Base-by-base conservation (phyloP, 2,797 vertebrate genomes). In the Eleutherodactylus coqui region DNA sequence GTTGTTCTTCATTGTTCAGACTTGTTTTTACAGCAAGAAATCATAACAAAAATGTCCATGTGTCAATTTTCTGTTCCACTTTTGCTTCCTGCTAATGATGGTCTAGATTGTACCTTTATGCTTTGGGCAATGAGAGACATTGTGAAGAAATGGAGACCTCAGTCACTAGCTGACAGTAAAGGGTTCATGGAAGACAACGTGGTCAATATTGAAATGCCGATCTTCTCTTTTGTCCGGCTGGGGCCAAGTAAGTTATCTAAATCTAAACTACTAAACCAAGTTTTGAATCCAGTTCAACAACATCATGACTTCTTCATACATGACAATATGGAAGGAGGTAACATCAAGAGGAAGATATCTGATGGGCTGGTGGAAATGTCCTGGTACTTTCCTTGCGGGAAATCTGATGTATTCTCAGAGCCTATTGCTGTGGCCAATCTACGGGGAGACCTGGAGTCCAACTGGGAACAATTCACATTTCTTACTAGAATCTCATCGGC, bases 381-480 rank as follows among this genome's bases (percentile, higher is more conserved):
- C 88, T 96, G 95, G 95, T 94, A 92, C 43, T 81, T n/a, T 79
- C n/a, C n/a, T n/a, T n/a, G n/a, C n/a, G n/a, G n/a, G n/a, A n/a
- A n/a, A n/a, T n/a, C n/a, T n/a, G n/a, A n/a, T n/a, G n/a, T n/a
- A n/a, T n/a, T 51, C 32, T n/a, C 62, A 92, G 53, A 91, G 88
- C 72, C 94, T 95, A 5, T 96, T 45, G 91, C 93, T 43, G 90
- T 96, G 45, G 89, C 93, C 80, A 97, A 96, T 88, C 91, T 97
- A 67, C 91, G 95, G 19, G 96, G 96, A 1, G 94, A 96, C 79
- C 93, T 93, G 1, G 90, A 92, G 45, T 78, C 88, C 45, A 93
- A 92, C 89, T 92, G 93, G 89, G 89, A 92, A 83, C 91, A 92
- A 85, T 91, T 96, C 21, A 91, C 64, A 49, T 88, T 97, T 85